A percentile compares a stretch with the other conserved stretches of the same genome.
phyloP scores from a whole-genome alignment of 2,888 invertebrate species.

The Diarsia mendica region DNA sequence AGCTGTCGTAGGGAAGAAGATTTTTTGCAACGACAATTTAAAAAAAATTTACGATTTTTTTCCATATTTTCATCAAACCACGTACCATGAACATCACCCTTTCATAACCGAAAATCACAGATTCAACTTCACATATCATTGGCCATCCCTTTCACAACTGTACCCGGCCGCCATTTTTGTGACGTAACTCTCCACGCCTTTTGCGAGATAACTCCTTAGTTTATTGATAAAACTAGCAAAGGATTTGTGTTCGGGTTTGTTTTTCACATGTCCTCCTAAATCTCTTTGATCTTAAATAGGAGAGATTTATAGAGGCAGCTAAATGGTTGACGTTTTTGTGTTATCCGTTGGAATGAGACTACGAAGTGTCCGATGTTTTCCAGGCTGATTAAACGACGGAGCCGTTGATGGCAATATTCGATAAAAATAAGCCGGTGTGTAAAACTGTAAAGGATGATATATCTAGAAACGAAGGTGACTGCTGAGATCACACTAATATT shows the following conservation, averaged over 20 bases:
- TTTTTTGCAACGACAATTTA: neutral
- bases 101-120: slow-evolving; percentile 5
- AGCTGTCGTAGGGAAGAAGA: neutral
- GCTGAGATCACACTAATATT: too few species aligned
- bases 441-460: too few species aligned
- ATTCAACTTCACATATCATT: slow-evolving; percentile 26
- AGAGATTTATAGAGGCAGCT: slow-evolving; percentile 34
- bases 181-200: slow-evolving; percentile 37
- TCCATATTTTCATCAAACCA: slow-evolving; percentile 19
- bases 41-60: too few species aligned
- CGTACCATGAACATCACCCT: neutral
- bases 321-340: slow-evolving; percentile 13
- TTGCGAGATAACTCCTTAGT: slow-evolving; percentile 24
- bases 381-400: neutral
- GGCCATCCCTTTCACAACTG: slow-evolving; percentile 4
- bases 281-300: slow-evolving; percentile 39
- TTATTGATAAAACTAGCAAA: slow-evolving; percentile 51
- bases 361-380: neutral
- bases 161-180: slow-evolving; percentile 14
- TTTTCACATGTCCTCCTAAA: slow-evolving; percentile 47
- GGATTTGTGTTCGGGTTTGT: slow-evolving; percentile 29
- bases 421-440: too few species aligned
- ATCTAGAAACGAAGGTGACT: too few species aligned
- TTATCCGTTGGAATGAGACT: slow-evolving; percentile 1
- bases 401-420: too few species aligned